phyloP scores from a whole-genome alignment of 2,888 invertebrate genomes.

The Hemistola chrysoprasaria region DNA sequence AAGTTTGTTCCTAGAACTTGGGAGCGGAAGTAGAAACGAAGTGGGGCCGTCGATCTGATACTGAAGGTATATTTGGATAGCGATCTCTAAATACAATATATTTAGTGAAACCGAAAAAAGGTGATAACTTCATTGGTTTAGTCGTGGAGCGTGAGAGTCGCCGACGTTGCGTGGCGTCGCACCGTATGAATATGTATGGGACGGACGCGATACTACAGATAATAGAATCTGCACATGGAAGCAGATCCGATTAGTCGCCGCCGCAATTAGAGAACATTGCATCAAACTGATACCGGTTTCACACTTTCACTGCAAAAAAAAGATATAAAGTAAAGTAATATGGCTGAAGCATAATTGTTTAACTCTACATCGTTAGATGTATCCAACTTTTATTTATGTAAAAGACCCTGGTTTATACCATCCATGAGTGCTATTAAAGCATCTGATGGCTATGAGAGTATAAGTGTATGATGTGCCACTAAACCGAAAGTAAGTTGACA shows the following conservation, averaged over 20 bases:
- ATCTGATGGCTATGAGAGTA: no score
- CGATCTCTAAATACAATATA: constrained; percentile 33
- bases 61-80: constrained; percentile 57
- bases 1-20: constrained; percentile 75
- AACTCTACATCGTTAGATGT: no score
- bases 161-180: no score
- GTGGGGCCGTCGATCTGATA: constrained; percentile 60
- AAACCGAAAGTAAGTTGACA: constrained; percentile 43
- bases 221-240: constrained; percentile 75
- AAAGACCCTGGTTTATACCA: no score
- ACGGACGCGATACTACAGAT: constrained; percentile 64
- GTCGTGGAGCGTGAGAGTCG: constrained; percentile 49
- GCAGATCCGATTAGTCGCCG: constrained; percentile 66
- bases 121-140: constrained; percentile 52
- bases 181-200: constrained; percentile 74
- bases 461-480: constrained; percentile 11
- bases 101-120: constrained; percentile 16
- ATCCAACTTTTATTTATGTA: no score
- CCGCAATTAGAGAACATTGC: constrained; percentile 59
- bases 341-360: no score
- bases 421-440: no score
- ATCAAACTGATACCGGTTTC: constrained; percentile 34
- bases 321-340: no score
- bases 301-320: no score
- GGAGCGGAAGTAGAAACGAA: constrained; percentile 62